Conservation (phyloP, 2,113 vertebrate genomes). For the Corythornis madagascariensis region DNA sequence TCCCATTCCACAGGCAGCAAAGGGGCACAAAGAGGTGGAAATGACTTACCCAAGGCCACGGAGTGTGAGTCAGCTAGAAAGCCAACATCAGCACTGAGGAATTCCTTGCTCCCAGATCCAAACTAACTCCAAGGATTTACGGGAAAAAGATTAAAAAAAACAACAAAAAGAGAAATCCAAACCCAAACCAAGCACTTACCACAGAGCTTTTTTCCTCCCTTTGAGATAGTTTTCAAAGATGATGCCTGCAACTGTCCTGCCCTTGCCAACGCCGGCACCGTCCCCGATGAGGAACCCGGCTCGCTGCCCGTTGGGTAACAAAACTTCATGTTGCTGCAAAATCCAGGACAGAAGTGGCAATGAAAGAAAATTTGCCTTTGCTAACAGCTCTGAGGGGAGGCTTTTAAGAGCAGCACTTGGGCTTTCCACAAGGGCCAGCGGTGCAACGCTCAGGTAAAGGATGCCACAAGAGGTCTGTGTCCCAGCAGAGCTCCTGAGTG, state of each 20-base stretch:
- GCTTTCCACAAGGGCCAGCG: fast-evolving
- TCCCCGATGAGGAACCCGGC: slow-evolving; percentile 97
- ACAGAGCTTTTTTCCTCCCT: slow-evolving; percentile 92
- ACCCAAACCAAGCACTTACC: slow-evolving; percentile 73
- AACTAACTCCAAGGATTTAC: slow-evolving; percentile 18
- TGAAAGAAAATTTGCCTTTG: not conserved
- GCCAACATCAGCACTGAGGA: slow-evolving; percentile 57
- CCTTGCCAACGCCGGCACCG: slow-evolving; percentile 94
- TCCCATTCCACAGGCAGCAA: slow-evolving; percentile 10
- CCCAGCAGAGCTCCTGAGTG: not conserved
- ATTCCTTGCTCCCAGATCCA: slow-evolving; percentile 42
- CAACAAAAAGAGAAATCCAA: not conserved
- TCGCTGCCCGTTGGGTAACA: slow-evolving; percentile 90
- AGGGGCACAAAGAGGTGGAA: slow-evolving; percentile 44
- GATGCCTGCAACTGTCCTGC: slow-evolving; percentile 93
- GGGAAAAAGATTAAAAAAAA: not conserved
- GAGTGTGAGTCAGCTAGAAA: slow-evolving; percentile 33
- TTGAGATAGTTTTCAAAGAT: slow-evolving; percentile 93
- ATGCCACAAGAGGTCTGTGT: fast-evolving
- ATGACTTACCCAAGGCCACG: slow-evolving; percentile 33
- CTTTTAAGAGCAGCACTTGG: not conserved
- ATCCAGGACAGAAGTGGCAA: not conserved
- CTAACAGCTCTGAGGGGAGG: not conserved
- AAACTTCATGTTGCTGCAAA: slow-evolving; percentile 94
- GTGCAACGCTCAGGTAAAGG: fast-evolving